Conservation (phyloP, 2,797 vertebrate species). For the Eulemur coronatus region DNA sequence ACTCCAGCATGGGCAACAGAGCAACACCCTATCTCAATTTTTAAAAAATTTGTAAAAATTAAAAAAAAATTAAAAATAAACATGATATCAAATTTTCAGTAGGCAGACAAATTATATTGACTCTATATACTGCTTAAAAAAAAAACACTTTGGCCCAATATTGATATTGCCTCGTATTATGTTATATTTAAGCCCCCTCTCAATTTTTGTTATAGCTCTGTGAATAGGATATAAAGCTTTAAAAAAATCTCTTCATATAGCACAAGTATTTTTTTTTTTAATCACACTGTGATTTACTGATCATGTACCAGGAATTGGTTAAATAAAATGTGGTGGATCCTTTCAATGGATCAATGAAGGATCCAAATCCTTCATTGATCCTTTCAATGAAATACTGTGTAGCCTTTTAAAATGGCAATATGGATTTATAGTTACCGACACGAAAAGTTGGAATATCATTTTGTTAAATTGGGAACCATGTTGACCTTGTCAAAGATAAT, state of each 20-base stretch:
- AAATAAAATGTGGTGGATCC: conserved; percentile 2
- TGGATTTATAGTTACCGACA: neutral
- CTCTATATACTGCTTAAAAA: neutral
- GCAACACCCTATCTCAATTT: neutral
- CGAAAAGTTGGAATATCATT: neutral
- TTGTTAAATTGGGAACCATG: neutral
- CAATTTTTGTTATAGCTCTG: neutral
- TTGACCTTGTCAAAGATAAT: conserved; percentile 31
- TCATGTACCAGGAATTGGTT: neutral
- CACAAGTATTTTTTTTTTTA: neutral
- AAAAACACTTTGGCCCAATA: neutral
- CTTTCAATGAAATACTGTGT: neutral
- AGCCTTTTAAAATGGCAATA: conserved; percentile 35
- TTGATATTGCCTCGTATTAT: neutral
- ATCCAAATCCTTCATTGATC: too few species aligned
- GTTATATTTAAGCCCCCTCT: neutral
- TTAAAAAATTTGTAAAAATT: neutral
- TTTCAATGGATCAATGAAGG: too few species aligned
- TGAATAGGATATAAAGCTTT: neutral
- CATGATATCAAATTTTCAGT: neutral
- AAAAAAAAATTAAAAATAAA: neutral
- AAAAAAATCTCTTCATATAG: neutral
- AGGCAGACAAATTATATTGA: conserved; percentile 28
- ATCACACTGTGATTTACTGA: neutral
- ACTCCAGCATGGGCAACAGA: neutral